These are phyloP conservation scores for Ectobius pallidus DNA, from an alignment of 2,888 invertebrate species.

Conservation along the genomic window DNA sequence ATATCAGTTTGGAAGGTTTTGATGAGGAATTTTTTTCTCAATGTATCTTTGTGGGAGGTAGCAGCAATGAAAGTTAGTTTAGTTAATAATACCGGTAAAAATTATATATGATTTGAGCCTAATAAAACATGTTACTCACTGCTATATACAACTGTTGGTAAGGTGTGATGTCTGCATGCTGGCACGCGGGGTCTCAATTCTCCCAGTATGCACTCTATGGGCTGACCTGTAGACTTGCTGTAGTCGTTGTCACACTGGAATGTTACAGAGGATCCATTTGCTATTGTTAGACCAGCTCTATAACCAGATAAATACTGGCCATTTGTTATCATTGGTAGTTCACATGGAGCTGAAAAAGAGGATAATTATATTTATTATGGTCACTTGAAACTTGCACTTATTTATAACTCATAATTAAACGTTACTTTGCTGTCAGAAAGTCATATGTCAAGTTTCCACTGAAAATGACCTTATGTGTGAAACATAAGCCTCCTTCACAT, in stretches of 20 bases:
- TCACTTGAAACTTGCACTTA: too few species aligned
- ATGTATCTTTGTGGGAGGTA: too few species aligned
- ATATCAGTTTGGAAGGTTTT: too few species aligned
- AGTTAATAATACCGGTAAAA: too few species aligned
- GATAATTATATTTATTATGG: background rate
- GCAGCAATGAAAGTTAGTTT: too few species aligned
- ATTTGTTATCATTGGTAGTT: conserved; percentile 68
- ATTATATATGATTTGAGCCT: too few species aligned
- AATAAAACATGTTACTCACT: conserved; percentile 3
- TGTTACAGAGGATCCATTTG: conserved; percentile 78
- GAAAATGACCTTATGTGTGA: too few species aligned
- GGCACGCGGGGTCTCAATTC: conserved; percentile 65
- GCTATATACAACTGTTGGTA: background rate
- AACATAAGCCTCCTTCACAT: too few species aligned
- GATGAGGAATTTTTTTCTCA: too few species aligned
- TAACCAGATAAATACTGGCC: conserved; percentile 80
- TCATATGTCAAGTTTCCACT: too few species aligned
- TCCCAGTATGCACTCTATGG: conserved; percentile 69
- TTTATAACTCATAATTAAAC: too few species aligned
- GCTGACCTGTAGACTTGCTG: conserved; percentile 53
- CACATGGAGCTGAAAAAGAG: conserved; percentile 66
- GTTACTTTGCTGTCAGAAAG: too few species aligned
- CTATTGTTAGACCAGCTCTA: conserved; percentile 78
- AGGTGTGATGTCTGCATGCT: conserved; percentile 54
- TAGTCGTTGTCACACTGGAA: conserved; percentile 70